Percentiles rank a stretch among this genome's conserved stretches.
phyloP scores from a whole-genome alignment of 2,888 invertebrate species.

The Drosophila prolongata region DNA sequence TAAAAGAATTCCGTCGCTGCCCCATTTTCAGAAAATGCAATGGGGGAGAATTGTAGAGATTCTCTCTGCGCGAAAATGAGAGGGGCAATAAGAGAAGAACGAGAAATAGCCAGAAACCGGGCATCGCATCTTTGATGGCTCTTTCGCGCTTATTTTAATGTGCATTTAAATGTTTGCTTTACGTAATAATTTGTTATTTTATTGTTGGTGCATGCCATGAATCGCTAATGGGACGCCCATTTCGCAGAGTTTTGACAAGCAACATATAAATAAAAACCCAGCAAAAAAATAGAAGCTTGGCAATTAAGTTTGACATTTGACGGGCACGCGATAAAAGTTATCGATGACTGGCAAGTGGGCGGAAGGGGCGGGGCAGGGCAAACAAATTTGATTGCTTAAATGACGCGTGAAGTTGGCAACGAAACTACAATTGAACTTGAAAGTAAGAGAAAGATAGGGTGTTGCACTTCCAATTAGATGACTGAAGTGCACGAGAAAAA shows the following conservation, averaged over 20 bases:
- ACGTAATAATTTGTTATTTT: slow-evolving; percentile 67
- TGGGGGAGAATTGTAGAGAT: background rate
- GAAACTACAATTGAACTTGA: slow-evolving; percentile 20
- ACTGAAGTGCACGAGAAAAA: slow-evolving; percentile 7
- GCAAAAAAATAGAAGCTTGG: slow-evolving; percentile 19
- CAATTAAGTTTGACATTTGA: slow-evolving; percentile 43
- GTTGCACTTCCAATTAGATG: background rate
- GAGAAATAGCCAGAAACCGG: background rate
- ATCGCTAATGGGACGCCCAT: slow-evolving; percentile 49
- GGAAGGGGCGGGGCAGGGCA: background rate
- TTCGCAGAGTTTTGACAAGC: slow-evolving; percentile 27
- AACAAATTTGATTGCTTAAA: slow-evolving; percentile 29
- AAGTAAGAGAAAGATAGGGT: background rate
- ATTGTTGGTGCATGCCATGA: slow-evolving; percentile 62
- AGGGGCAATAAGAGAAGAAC: background rate
- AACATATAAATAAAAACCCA: slow-evolving; percentile 15
- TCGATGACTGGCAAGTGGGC: background rate
- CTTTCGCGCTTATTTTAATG: slow-evolving; percentile 49
- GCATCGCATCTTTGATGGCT: slow-evolving; percentile 18
- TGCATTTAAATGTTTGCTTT: slow-evolving; percentile 61
- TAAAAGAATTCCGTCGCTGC: slow-evolving; percentile 22
- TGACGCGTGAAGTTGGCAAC: slow-evolving; percentile 31
- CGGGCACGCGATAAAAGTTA: slow-evolving; percentile 40
- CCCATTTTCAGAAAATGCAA: slow-evolving; percentile 5
- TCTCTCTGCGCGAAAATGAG: background rate